These are phyloP conservation scores for Platycheirus rosarum DNA, from an alignment of 2,888 invertebrate genomes.

Conservation along the genomic window DNA sequence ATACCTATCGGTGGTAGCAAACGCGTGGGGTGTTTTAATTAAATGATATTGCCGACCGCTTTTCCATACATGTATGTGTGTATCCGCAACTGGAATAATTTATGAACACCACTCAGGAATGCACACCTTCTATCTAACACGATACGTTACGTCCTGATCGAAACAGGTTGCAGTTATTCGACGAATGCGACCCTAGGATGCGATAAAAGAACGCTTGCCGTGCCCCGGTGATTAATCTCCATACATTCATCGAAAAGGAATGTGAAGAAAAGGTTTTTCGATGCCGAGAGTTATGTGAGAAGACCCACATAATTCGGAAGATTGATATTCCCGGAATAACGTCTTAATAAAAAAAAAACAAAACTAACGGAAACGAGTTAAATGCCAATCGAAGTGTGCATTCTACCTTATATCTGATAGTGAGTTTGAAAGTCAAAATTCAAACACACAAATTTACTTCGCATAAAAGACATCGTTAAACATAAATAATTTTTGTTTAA, in stretches of 20 bases:
- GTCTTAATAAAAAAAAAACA: conserved; percentile 37
- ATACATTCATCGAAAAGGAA: conserved; percentile 56
- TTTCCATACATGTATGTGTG: conserved; percentile 44
- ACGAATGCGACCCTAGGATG: conserved; percentile 57
- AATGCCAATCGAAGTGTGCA: conserved; percentile 18
- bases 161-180: conserved; percentile 68
- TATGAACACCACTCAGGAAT: conserved; percentile 56
- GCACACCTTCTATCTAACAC: too few species aligned
- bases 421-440: conserved; percentile 27
- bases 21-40: conserved; percentile 63
- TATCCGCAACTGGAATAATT: conserved; percentile 67
- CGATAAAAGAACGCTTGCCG: conserved; percentile 35
- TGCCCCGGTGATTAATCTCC: conserved; percentile 46
- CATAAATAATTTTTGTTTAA: conserved; percentile 8
- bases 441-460: conserved; percentile 28
- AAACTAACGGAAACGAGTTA: conserved; percentile 31
- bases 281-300: background rate
- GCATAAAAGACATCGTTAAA: background rate
- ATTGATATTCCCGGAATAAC: conserved; percentile 66
- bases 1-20: conserved; percentile 41
- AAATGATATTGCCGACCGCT: conserved; percentile 62
- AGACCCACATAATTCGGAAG: conserved; percentile 62
- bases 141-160: conserved; percentile 32
- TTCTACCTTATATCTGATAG: conserved; percentile 23
- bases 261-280: conserved; percentile 10